Percentiles rank a stretch among this genome's conserved stretches.
These are phyloP conservation scores for Fistularia tabacaria DNA, from an alignment of 2,797 vertebrate genomes.

Conservation along the genomic window DNA sequence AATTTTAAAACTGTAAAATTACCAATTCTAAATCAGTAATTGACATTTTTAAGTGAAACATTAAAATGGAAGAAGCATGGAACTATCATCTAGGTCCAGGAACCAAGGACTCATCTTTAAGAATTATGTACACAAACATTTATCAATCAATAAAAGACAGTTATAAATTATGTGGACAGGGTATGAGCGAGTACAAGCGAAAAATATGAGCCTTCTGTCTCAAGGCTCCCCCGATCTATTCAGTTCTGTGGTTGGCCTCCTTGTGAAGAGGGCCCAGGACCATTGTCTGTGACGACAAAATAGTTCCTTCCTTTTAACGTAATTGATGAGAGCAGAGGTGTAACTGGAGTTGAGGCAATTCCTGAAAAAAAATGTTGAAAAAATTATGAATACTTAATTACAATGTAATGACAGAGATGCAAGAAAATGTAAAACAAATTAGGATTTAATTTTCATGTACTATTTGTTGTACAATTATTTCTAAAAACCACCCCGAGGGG, in stretches of 20 bases:
- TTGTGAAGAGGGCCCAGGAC: constrained; percentile 34
- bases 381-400: too few relatives aligned
- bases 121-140: too few relatives aligned
- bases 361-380: constrained; percentile 78
- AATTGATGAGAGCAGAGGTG: constrained; percentile 88
- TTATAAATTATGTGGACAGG: background rate
- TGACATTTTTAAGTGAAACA: constrained; percentile 1
- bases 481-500: too few relatives aligned
- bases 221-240: constrained; percentile 8
- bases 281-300: constrained; percentile 88
- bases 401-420: too few relatives aligned
- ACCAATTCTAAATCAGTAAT: background rate
- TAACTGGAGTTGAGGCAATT: constrained; percentile 86
- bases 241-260: constrained; percentile 44
- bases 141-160: background rate
- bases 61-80: constrained; percentile 1
- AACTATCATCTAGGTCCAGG: too few relatives aligned
- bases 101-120: background rate
- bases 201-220: background rate
- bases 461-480: too few relatives aligned
- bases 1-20: background rate
- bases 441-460: too few relatives aligned
- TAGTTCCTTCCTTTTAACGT: constrained; percentile 86
- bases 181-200: background rate
- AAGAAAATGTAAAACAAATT: too few relatives aligned